Conservation (phyloP, 2,113 vertebrate species). For the Agapornis roseicollis region DNA sequence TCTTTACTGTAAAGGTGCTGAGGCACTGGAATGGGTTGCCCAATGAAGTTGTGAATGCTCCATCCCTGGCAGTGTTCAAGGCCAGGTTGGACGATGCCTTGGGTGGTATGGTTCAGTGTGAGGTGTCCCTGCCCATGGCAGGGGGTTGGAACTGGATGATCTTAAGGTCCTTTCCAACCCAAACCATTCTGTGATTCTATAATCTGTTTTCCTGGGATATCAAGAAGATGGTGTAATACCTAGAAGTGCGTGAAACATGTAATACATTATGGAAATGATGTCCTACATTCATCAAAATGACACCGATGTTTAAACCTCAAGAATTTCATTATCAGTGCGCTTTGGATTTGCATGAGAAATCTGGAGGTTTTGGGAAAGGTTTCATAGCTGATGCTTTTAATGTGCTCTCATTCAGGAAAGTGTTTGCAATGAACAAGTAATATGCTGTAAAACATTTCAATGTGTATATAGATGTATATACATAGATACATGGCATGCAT, state of each 20-base stretch:
- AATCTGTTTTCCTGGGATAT: background rate
- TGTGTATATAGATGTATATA: background rate
- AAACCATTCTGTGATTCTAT: background rate
- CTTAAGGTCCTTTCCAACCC: background rate
- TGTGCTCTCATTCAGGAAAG: background rate
- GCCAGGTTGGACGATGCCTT: background rate
- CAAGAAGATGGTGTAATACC: background rate
- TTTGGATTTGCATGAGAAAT: slow-evolving; percentile 4
- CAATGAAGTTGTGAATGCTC: background rate
- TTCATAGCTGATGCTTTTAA: background rate
- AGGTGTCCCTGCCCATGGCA: no score
- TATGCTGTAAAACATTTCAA: background rate
- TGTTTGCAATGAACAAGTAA: background rate
- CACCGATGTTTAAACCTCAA: background rate
- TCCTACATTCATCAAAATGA: slow-evolving; percentile 27
- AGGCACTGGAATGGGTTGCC: background rate
- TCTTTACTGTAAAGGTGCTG: background rate
- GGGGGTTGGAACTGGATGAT: background rate
- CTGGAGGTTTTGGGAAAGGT: background rate
- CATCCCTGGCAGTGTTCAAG: background rate
- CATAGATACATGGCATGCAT: background rate
- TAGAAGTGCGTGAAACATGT: background rate
- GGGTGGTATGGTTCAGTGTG: background rate
- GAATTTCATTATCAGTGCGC: slow-evolving; percentile 15
- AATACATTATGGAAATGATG: background rate